Base-by-base conservation (phyloP, 2,797 vertebrate genomes). In the Pangasius macronema region DNA sequence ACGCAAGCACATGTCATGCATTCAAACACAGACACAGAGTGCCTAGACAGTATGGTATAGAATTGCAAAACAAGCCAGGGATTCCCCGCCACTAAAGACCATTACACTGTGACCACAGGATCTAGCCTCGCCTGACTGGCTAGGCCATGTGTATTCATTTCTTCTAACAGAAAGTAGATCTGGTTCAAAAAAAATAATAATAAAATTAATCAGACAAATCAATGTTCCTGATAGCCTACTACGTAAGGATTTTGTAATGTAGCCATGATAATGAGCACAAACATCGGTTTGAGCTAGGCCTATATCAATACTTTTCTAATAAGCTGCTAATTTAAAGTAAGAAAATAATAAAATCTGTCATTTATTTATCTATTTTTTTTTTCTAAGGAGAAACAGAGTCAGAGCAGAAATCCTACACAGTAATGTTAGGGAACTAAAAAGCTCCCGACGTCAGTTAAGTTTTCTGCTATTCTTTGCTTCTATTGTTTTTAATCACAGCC, bases 11-110 rank as follows among this genome's bases (percentile, higher is more conserved):
- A 68, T 9, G 33, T 57, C 49, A n/a, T n/a, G 51, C 76, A 22
- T 63, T 18, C 80, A 73, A 33, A 86, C 63, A 42, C 51, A 85
- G 53, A 84, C 36, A 81, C 42, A 49, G 65, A 65, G 61, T 55
- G 84, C 61, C 76, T 67, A 86, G 76, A 80, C 10, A 83, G 11
- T 51, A 83, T 1, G 8, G 39, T 49, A 36, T 33, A 63, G 70
- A 85, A 85, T 46, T 70, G 63, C 77, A 59, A 46, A 86, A 82
- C n/a, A 73, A 53, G 53, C 10, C 79, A 63, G 85, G 79, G 55
- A 87, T 46, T 61, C 68, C 85, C 68, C 42, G 0, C 51, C 51
- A 36, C 42, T 53, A 16, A 46, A 49, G 55, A 63, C 82, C 36
- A 36, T 61, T 49, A 57, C 72, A 57, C 27, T 8, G 24, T 81